phyloP scores from a whole-genome alignment of 2,888 invertebrate species.

The Keiferia lycopersicella region DNA sequence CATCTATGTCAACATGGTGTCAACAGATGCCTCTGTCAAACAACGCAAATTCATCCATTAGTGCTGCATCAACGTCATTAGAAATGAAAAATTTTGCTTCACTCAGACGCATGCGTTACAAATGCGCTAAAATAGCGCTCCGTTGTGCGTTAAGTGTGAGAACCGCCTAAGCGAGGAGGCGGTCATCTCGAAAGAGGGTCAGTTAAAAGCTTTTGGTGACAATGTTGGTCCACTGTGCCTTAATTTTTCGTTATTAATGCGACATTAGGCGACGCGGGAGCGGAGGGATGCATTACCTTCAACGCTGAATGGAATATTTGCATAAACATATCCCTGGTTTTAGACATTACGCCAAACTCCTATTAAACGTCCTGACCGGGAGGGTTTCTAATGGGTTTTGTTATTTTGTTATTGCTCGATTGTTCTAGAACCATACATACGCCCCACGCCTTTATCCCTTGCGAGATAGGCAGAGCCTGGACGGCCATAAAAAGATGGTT shows the following conservation, averaged over 20 bases:
- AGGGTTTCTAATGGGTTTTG: neutral
- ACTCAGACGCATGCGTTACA: too few species aligned
- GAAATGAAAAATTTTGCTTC: too few species aligned
- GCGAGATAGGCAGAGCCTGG: too few species aligned
- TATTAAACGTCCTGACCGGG: slow-evolving; percentile 10
- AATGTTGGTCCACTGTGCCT: slow-evolving; percentile 31
- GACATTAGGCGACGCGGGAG: slow-evolving; percentile 41
- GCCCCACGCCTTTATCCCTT: too few species aligned
- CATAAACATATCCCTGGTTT: slow-evolving; percentile 5
- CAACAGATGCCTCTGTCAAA: too few species aligned
- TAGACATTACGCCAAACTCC: slow-evolving; percentile 10
- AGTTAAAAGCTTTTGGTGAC: slow-evolving; percentile 42
- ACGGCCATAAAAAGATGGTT: too few species aligned
- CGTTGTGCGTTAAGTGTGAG: too few species aligned
- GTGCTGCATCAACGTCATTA: too few species aligned
- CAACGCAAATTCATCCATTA: too few species aligned
- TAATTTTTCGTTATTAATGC: slow-evolving; percentile 55
- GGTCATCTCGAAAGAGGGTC: slow-evolving; percentile 46
- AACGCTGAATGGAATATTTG: slow-evolving; percentile 14
- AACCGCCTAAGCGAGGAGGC: slow-evolving; percentile 32
- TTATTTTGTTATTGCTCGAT: neutral
- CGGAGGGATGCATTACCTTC: slow-evolving; percentile 20
- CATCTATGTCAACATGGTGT: too few species aligned
- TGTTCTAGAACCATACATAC: neutral
- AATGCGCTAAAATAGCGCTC: too few species aligned